Evolutionary conservation across 37 sponge, comb jelly and placozoan genomes (phyloP).

Genomic region (Chondrilla cf. caribensis): DNA sequence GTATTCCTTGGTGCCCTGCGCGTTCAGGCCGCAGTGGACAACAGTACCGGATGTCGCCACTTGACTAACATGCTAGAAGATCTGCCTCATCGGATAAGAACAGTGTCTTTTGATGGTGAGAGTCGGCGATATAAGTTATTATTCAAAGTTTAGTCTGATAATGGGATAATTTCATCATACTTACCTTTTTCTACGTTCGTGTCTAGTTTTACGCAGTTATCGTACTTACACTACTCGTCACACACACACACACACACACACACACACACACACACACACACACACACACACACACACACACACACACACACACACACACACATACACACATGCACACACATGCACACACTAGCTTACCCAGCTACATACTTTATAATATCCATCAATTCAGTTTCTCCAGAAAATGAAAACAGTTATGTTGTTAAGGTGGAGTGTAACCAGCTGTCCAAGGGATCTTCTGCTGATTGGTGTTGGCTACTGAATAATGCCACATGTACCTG

Average conservation of each 20-base stretch:
- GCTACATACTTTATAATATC: not conserved
- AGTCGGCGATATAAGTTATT: not conserved
- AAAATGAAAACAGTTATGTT: not conserved
- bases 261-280: too few species aligned
- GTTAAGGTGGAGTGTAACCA: not conserved
- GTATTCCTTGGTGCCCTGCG: not conserved
- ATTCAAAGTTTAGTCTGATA: not conserved
- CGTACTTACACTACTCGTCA: too few species aligned
- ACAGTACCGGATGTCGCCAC: not conserved
- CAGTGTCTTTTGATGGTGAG: not conserved
- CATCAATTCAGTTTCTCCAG: not conserved
- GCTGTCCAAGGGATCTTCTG: not conserved
- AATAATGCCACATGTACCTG: not conserved
- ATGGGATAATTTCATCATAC: too few species aligned
- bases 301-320: slow-evolving; percentile 11
- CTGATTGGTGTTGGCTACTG: not conserved
- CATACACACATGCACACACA: not conserved
- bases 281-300: too few species aligned
- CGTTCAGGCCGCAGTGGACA: not conserved
- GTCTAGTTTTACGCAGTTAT: too few species aligned
- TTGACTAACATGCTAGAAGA: slow-evolving; percentile 7
- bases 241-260: too few species aligned
- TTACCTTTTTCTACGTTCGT: too few species aligned
- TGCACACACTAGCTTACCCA: not conserved
- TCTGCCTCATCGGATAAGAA: not conserved